phyloP scores from a whole-genome alignment of 92 coral and sea anemone species.

The Palythoa grandiflora region DNA sequence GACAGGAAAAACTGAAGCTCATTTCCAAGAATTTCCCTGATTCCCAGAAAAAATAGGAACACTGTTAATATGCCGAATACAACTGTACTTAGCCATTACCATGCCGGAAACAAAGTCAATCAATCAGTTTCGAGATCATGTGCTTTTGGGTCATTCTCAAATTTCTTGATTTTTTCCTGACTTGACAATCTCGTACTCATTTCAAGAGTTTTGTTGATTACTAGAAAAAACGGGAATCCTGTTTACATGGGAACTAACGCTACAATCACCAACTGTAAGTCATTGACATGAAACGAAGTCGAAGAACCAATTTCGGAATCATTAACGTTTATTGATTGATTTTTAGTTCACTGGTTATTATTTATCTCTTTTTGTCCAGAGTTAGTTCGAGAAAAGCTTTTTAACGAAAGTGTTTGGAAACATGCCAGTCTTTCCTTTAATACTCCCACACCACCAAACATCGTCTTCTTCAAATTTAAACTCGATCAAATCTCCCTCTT shows the following conservation, averaged over 20 bases:
- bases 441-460: slow-evolving; percentile 93
- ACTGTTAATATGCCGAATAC: no score
- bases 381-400: slow-evolving; percentile 29
- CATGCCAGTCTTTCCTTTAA: slow-evolving; percentile 89
- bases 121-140: no score
- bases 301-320: not conserved
- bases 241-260: not conserved
- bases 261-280: not conserved
- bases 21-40: no score
- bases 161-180: no score
- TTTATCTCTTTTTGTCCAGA: not conserved
- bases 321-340: not conserved
- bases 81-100: no score
- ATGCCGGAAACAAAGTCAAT: no score
- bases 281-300: not conserved
- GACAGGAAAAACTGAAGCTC: no score
- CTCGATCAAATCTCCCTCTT: slow-evolving; percentile 80
- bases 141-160: no score
- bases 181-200: no score
- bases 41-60: no score
- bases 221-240: no score
- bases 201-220: no score
- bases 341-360: not conserved
- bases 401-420: slow-evolving; percentile 86
- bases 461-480: slow-evolving; percentile 69